Conservation (phyloP, 2,888 invertebrate species). For the Phortica okadai region DNA sequence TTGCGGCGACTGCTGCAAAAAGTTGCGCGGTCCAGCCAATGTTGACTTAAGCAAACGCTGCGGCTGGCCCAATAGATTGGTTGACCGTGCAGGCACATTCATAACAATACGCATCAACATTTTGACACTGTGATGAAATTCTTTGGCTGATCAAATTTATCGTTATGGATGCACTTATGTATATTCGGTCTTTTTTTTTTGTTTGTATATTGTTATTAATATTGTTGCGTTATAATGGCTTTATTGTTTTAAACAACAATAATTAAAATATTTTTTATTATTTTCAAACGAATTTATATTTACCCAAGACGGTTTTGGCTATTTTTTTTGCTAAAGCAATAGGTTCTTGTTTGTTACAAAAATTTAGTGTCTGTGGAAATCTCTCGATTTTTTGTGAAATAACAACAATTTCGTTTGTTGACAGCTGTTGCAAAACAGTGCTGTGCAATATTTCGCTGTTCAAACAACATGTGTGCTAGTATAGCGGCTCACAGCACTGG, state of each 20-base stretch:
- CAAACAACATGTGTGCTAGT: not conserved
- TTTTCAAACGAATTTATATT: no score
- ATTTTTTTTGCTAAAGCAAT: not conserved
- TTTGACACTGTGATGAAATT: conserved; percentile 64
- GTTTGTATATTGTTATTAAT: not conserved
- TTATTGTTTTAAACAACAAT: not conserved
- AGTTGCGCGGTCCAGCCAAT: conserved; percentile 32
- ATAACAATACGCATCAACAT: conserved; percentile 69
- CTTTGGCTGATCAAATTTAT: conserved; percentile 35
- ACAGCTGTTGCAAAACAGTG: conserved; percentile 18
- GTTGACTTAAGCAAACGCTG: conserved; percentile 41
- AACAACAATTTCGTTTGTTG: not conserved
- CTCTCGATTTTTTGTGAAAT: conserved; percentile 12
- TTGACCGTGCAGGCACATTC: conserved; percentile 51
- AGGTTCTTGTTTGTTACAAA: not conserved
- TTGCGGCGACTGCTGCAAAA: conserved; percentile 40
- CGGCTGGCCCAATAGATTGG: conserved; percentile 47
- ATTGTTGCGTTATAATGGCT: not conserved
- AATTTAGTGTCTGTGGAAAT: conserved; percentile 9
- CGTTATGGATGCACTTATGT: not conserved
- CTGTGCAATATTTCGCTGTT: not conserved
- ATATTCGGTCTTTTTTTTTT: not conserved
- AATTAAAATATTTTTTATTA: not conserved
- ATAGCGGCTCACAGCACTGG: not conserved
- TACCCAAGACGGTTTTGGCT: not conserved